Conservation (phyloP, 2,888 invertebrate genomes). For the Frankliniella fusca region DNA sequence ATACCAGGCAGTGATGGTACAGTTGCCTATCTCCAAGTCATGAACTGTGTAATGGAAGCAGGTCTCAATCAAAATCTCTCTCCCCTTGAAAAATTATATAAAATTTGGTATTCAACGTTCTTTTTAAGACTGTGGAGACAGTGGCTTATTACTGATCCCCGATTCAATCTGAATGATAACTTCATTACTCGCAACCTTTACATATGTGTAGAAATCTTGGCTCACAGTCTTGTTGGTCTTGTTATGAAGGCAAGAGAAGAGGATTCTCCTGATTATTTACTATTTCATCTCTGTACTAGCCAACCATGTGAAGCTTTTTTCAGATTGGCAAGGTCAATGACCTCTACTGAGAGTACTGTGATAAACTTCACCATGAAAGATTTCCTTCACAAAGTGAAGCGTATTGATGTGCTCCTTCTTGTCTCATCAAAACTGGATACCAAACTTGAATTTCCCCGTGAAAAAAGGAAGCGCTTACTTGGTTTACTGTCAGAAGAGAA, state of each 20-base stretch:
- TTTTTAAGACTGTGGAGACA: background rate
- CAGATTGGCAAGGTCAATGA: background rate
- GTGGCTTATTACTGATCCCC: background rate
- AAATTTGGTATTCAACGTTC: background rate
- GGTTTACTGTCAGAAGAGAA: background rate
- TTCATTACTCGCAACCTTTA: background rate
- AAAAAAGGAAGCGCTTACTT: background rate
- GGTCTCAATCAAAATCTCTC: background rate
- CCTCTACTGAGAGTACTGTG: background rate
- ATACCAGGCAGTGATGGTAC: background rate
- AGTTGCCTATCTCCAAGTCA: background rate
- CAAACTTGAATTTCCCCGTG: slow-evolving; percentile 17
- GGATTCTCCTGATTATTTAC: background rate
- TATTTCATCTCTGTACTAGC: background rate
- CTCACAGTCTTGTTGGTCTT: background rate
- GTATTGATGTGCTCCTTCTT: background rate
- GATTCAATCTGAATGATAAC: background rate
- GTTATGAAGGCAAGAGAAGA: background rate
- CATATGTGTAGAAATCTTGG: background rate
- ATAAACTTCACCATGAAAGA: slow-evolving; percentile 18
- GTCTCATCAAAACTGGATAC: background rate
- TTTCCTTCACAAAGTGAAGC: background rate
- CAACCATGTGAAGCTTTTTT: background rate
- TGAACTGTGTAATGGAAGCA: background rate
- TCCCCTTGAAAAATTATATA: background rate